A percentile compares a stretch with the other conserved stretches of the same genome.
phyloP scores from a whole-genome alignment of 2,113 vertebrate genomes.

The Ciconia maguari region DNA sequence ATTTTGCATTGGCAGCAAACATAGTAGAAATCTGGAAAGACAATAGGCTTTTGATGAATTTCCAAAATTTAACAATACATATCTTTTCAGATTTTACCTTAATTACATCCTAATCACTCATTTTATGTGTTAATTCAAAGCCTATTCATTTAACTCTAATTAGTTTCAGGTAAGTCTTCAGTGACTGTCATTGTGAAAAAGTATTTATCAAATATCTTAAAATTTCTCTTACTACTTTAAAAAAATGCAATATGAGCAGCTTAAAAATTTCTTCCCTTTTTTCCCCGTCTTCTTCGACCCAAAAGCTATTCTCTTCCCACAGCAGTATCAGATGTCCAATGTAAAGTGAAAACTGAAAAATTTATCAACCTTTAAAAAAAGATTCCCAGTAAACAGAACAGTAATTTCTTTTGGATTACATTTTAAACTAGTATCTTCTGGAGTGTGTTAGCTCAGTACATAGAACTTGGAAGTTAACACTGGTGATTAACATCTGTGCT shows the following conservation, averaged over 20 bases:
- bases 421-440: not conserved
- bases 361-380: not conserved
- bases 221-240: not conserved
- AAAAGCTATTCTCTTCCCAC: not conserved
- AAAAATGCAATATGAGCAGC: not conserved
- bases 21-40: not conserved
- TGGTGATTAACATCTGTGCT: not conserved
- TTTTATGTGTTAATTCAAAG: not conserved
- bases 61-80: not conserved
- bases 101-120: not conserved
- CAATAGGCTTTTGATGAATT: not conserved
- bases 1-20: not conserved
- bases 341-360: not conserved
- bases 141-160: not conserved
- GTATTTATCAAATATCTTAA: not conserved
- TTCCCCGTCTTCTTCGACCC: not conserved
- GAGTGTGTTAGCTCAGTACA: not conserved
- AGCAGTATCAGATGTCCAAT: not conserved
- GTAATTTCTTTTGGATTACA: not conserved
- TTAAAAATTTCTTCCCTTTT: not conserved
- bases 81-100: not conserved
- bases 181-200: not conserved
- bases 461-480: not conserved
- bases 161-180: not conserved
- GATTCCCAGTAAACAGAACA: not conserved